A percentile compares a stretch with the other conserved stretches of the same genome.
Evolutionary conservation across 1,140 invertebrate species (phyloP).

Genomic region (Acromyrmex heyeri): DNA sequence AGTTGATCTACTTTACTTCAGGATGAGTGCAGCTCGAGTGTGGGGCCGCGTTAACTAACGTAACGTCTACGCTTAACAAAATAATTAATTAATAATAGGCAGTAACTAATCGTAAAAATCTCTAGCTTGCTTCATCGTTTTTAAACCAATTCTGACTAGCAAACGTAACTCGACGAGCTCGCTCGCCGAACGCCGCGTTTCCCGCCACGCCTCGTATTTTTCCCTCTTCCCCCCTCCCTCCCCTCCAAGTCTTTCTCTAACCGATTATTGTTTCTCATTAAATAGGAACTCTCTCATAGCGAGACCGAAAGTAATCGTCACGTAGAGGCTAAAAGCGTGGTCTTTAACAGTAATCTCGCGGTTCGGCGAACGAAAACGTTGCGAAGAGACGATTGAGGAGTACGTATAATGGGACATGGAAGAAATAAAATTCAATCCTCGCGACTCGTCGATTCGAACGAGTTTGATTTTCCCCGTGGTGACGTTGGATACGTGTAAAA

Average conservation of each 20-base stretch:
- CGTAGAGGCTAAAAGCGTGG: conserved; percentile 5
- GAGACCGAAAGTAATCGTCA: conserved; percentile 38
- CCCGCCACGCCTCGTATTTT: conserved; percentile 22
- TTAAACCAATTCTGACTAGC: conserved; percentile 86
- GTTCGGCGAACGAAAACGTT: conserved; percentile 68
- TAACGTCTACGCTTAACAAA: conserved; percentile 63
- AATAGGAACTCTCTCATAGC: conserved; percentile 63
- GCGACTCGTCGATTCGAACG: conserved; percentile 1
- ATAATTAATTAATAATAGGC: conserved; percentile 74
- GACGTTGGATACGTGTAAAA: conserved; percentile 24
- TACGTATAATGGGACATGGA: conserved; percentile 47
- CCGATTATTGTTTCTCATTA: conserved; percentile 30
- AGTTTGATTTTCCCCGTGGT: conserved; percentile 18
- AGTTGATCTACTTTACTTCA: conserved; percentile 50
- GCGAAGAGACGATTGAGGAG: conserved; percentile 65
- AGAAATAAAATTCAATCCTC: conserved; percentile 45
- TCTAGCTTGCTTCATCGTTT: conserved; percentile 77
- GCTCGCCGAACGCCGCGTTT: conserved; percentile 75
- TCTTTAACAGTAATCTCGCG: conserved; percentile 17
- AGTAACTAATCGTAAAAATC: conserved; percentile 75
- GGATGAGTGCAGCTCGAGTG: conserved; percentile 41
- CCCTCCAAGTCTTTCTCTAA: not conserved
- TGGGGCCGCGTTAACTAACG: conserved; percentile 59
- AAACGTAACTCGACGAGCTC: conserved; percentile 83
- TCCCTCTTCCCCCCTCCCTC: not conserved